These are phyloP conservation scores for Chiloscyllium punctatum DNA, from an alignment of 2,797 vertebrate genomes.

Conservation along the genomic window DNA sequence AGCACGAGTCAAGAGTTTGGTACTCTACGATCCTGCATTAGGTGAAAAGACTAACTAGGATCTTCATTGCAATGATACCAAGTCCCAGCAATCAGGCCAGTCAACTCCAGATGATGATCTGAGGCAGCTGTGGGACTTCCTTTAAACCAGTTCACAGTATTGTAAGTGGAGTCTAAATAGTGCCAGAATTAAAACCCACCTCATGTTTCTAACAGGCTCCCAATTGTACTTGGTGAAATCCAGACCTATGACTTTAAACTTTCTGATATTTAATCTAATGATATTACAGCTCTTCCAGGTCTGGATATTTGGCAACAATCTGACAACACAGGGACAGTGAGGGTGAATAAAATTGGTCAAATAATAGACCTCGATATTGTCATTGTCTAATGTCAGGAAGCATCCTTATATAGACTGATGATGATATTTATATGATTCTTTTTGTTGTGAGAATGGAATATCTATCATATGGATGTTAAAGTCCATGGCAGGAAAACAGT, in stretches of 20 bases:
- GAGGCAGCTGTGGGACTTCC: too few relatives aligned
- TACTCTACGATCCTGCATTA: too few relatives aligned
- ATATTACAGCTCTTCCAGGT: not conserved
- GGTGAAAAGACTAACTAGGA: too few relatives aligned
- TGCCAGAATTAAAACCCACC: too few relatives aligned
- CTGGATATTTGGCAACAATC: not conserved
- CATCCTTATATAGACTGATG: not conserved
- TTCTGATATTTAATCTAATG: not conserved
- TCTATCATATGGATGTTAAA: not conserved
- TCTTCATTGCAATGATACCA: too few relatives aligned
- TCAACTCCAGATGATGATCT: too few relatives aligned
- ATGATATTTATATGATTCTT: not conserved
- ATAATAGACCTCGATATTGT: not conserved
- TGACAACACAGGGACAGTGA: not conserved
- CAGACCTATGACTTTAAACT: not conserved
- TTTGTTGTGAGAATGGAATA: not conserved
- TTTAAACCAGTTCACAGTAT: too few relatives aligned
- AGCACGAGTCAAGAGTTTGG: too few relatives aligned
- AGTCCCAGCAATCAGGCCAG: too few relatives aligned
- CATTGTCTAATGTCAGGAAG: not conserved
- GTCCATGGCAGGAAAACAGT: not conserved
- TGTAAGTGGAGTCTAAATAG: too few relatives aligned
- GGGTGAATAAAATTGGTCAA: not conserved
- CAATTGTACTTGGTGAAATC: too few relatives aligned
- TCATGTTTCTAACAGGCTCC: too few relatives aligned